Evolutionary conservation across 1,140 invertebrate species (phyloP).

Genomic region (Aphelinus atriplicis): DNA sequence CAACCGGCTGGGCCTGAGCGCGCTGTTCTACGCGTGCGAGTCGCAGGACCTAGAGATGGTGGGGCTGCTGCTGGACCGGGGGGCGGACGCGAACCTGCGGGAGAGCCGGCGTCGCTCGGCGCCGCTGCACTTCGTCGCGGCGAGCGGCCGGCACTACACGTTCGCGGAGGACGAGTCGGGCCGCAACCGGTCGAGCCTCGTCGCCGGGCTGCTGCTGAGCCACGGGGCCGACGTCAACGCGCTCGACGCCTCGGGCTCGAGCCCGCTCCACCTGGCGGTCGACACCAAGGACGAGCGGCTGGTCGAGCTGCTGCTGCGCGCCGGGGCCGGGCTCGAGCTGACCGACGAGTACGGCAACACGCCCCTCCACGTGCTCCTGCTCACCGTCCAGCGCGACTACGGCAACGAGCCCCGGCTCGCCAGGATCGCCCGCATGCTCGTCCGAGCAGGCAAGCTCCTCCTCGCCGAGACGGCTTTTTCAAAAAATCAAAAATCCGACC

Average conservation of each 20-base stretch:
- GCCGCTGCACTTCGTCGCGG: neutral
- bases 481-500: too few relatives aligned
- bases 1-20: slow-evolving; percentile 3
- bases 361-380: slow-evolving; percentile 4
- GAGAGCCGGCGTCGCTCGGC: neutral
- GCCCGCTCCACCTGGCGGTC: slow-evolving; percentile 7
- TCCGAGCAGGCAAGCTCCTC: neutral
- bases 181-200: neutral
- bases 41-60: neutral
- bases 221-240: neutral
- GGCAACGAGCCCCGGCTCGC: slow-evolving; percentile 1
- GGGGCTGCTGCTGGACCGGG: neutral
- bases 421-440: neutral
- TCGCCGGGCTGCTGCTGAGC: neutral
- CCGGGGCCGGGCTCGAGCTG: neutral
- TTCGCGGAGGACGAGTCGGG: neutral
- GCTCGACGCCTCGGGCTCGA: neutral
- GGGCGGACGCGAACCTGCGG: neutral
- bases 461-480: too few relatives aligned
- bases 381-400: neutral
- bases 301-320: neutral
- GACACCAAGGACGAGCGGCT: neutral
- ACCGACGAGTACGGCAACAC: slow-evolving; percentile 16
- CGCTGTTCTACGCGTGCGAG: slow-evolving; percentile 18
- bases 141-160: neutral